These are phyloP conservation scores for Perithous albicinctus DNA, from an alignment of 2,888 invertebrate species.

Conservation along the genomic window DNA sequence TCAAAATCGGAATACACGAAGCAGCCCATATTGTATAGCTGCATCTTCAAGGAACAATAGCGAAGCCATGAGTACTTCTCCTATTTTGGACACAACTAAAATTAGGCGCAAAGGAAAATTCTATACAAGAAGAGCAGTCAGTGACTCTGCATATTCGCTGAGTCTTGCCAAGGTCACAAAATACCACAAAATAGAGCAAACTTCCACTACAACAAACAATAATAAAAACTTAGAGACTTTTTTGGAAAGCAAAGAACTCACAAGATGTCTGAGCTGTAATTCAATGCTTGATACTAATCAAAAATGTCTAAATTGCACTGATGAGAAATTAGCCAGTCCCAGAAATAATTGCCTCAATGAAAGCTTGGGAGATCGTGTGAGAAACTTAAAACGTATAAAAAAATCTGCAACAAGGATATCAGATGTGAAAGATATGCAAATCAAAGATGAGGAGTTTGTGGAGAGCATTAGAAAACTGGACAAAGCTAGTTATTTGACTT, in stretches of 20 bases:
- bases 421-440: constrained; percentile 19
- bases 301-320: not conserved
- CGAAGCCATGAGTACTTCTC: constrained; percentile 15
- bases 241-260: not conserved
- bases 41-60: constrained; percentile 2
- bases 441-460: constrained; percentile 39
- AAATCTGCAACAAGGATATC: not conserved
- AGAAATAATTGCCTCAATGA: not conserved
- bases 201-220: not conserved
- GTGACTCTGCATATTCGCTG: not conserved
- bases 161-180: not conserved
- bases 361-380: constrained; percentile 16
- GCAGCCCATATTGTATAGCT: not conserved
- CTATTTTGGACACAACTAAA: constrained; percentile 16
- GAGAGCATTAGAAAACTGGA: constrained; percentile 42
- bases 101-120: constrained; percentile 17
- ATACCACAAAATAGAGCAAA: not conserved
- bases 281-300: not conserved
- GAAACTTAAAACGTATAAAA: not conserved
- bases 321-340: not conserved
- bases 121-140: not conserved
- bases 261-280: not conserved
- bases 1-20: not conserved
- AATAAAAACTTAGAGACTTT: not conserved
- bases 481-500: not conserved